Percentiles rank a stretch among this genome's conserved stretches.
These are phyloP conservation scores for Neoseiulus cucumeris DNA, from an alignment of 1,140 invertebrate species.

Conservation along the genomic window DNA sequence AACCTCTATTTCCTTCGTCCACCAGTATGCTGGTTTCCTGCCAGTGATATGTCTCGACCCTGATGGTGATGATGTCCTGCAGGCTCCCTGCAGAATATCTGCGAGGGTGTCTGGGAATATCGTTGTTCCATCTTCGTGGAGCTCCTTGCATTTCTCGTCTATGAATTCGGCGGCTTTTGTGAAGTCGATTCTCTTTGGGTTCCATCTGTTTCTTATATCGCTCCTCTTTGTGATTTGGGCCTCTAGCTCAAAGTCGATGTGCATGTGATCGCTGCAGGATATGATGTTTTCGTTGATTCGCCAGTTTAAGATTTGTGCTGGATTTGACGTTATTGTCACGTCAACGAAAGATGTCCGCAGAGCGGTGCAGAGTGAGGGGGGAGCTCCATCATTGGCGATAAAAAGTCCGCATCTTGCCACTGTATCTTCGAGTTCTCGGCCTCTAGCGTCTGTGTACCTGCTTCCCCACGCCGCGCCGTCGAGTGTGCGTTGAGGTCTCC, in stretches of 20 bases:
- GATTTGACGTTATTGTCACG: not conserved
- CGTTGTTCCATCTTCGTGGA: not conserved
- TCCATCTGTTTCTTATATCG: not conserved
- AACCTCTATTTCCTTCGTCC: not conserved
- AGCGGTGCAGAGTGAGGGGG: not conserved
- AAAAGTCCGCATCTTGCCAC: not conserved
- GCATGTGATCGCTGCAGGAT: not conserved
- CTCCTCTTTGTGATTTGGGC: not conserved
- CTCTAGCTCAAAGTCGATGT: not conserved
- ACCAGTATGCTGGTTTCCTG: not conserved
- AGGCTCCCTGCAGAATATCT: not conserved
- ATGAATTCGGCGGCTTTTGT: not conserved
- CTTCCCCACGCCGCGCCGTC: not conserved
- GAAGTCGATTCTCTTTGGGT: not conserved
- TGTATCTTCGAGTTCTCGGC: not conserved
- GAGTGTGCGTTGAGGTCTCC: not conserved
- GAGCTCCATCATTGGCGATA: not conserved
- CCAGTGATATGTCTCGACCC: not conserved
- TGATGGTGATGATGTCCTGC: not conserved
- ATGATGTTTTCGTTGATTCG: not conserved
- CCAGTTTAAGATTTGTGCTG: not conserved
- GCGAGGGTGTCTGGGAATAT: not conserved
- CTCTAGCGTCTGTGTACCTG: not conserved
- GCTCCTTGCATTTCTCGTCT: not conserved
- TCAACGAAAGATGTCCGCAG: not conserved